phyloP scores from a whole-genome alignment of 2,797 vertebrate genomes.

The Melanotaenia boesemani region DNA sequence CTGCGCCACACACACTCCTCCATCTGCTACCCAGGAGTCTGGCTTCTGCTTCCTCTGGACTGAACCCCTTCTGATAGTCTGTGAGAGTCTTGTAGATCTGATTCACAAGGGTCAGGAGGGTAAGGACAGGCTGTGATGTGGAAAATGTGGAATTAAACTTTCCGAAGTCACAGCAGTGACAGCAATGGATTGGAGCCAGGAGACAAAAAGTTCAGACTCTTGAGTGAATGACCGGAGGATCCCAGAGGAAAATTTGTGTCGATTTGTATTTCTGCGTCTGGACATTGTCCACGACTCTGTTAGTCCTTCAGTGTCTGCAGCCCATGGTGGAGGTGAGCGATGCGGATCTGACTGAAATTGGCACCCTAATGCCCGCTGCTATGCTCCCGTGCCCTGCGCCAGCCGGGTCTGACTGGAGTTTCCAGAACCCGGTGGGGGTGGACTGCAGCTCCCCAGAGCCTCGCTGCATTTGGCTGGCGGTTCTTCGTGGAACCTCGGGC shows the following conservation, averaged over 20 bases:
- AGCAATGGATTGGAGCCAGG: conserved; percentile 47
- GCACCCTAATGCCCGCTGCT: conserved; percentile 75
- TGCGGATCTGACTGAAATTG: conserved; percentile 62
- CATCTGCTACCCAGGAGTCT: conserved; percentile 68
- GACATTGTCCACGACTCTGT: conserved; percentile 28
- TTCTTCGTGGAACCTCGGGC: conserved; percentile 75
- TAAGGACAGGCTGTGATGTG: conserved; percentile 49
- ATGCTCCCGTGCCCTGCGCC: conserved; percentile 71
- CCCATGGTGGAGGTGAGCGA: conserved; percentile 67
- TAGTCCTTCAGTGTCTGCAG: conserved; percentile 24
- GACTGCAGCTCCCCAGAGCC: conserved; percentile 95
- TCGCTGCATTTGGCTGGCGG: conserved; percentile 94
- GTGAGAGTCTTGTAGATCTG: conserved; percentile 14
- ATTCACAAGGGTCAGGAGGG: conserved; percentile 42
- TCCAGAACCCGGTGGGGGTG: conserved; percentile 91
- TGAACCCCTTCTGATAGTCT: conserved; percentile 12
- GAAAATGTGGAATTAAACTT: conserved; percentile 73
- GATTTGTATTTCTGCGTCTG: conserved; percentile 18
- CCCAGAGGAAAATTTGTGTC: conserved; percentile 19
- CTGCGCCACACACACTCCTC: conserved; percentile 63
- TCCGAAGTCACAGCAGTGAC: conserved; percentile 7
- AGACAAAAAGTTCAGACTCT: conserved; percentile 23
- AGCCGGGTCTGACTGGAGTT: conserved; percentile 85
- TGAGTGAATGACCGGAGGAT: conserved; percentile 45
- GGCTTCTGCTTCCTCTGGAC: conserved; percentile 48